Conservation (phyloP, 2,797 vertebrate species). For the Liparis tanakae region DNA sequence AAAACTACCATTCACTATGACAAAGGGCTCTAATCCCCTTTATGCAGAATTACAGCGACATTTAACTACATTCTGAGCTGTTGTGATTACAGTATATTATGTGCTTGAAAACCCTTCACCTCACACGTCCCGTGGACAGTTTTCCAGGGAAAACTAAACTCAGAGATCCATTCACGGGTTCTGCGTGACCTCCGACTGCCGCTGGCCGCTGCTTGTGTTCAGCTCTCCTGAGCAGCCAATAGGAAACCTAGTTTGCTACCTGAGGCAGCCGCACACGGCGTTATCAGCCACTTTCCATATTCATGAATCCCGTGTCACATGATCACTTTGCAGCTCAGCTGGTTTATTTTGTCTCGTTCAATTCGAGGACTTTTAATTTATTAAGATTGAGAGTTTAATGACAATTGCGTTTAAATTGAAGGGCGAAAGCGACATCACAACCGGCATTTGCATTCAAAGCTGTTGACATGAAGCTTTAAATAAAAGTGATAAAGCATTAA, state of each 20-base stretch:
- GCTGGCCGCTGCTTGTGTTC: constrained; percentile 42
- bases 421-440: too few species aligned
- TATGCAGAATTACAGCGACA: background rate
- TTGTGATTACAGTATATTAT: constrained; percentile 3
- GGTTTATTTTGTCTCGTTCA: constrained; percentile 4
- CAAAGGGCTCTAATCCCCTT: background rate
- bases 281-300: constrained; percentile 27
- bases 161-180: constrained; percentile 31
- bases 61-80: background rate
- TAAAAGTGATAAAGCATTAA: background rate
- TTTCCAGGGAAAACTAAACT: constrained; percentile 11
- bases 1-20: background rate
- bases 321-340: background rate
- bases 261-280: constrained; percentile 31
- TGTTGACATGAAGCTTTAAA: too few species aligned
- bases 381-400: constrained; percentile 1
- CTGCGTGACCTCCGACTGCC: constrained; percentile 49
- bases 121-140: background rate
- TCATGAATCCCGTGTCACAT: constrained; percentile 27
- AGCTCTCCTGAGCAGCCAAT: constrained; percentile 13
- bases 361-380: constrained; percentile 8
- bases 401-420: background rate
- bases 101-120: background rate
- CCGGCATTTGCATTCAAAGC: too few species aligned
- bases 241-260: constrained; percentile 23